Base-by-base conservation (phyloP, 2,113 vertebrate species). In the Ardeotis arabs region DNA sequence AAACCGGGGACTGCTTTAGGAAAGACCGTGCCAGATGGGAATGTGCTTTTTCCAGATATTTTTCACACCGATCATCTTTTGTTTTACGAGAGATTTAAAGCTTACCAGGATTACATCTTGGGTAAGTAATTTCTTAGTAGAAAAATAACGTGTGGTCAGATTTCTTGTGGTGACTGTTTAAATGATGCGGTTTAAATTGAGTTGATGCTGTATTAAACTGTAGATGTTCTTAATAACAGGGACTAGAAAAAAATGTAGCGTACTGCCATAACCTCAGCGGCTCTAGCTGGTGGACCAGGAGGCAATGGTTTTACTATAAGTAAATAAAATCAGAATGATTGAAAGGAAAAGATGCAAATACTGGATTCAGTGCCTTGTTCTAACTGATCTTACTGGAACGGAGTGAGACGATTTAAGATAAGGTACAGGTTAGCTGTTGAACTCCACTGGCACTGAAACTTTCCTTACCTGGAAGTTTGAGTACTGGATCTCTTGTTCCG, bases 71-170 rank as follows among this genome's bases (percentile, higher is more conserved):
- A 97, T 92, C 97, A 98, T n/a, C 98, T 99, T 68, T 94, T 99
- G 53, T 99, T 99, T 95, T 99, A 99, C 0, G 99, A 99, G 90
- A 95, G 99, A 60, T 99, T 99, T 96, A 98, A 98, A 68, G 98
- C 98, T 5, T 99, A 99, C 88, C 99, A 99, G 94, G 99, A 99
- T 97, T 99, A 99, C 87, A 98, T 99, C 91, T 98, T 99, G 15
- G 99, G 99, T 99, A 95, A 98, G 97, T 94, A 17, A 56, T 29
- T 66, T 62, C 83, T 70, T 69, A 4, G 11, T 17, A 33, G 45
- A 50, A 64, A 63, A 67, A 13, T 20, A 66, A 53, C 6, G 12
- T 3, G 3, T 7, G 12, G 16, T 74, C 14, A 29, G 8, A 22
- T 53, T 86, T 62, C 56, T 56, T 69, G 8, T 28, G 66, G 22